Base-by-base conservation (phyloP, 2,888 invertebrate species). In the Eurytoma californica region DNA sequence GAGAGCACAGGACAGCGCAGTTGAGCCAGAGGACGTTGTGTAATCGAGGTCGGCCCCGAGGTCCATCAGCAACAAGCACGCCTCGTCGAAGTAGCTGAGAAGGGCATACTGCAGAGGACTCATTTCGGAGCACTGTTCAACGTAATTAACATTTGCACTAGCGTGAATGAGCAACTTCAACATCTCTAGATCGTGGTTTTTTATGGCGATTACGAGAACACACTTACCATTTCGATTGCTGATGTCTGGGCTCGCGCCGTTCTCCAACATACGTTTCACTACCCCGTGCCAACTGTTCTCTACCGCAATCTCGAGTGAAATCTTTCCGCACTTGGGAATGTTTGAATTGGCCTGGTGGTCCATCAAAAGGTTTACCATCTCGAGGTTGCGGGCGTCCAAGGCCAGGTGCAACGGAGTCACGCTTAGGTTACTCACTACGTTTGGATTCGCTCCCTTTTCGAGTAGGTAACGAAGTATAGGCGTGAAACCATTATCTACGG, bases 181-280 rank as follows among this genome's bases (percentile, higher is more conserved):
- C 16, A 94, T 89, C 39, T 92, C 91, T 1, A 91, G 82, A 63
- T 91, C 87, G 0, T 91, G 87, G 0, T 92, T 92, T 85, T 92
- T 92, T 7, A 93, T 92, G 0, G 92, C 93, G 87, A 94, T 94
- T 84, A 94, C 94, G 85, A 92, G 83, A 30, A 84, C 81, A 73
- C 81, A 13, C 20, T 13, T 13, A 2, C 47, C 61, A 7, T 47
- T 51, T 12, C 7, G n/a, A 18, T 18, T 12, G 20, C 13, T 3
- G 24, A 16, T 4, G 14, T 72, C 51, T 1, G 39, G 30, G 1
- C 65, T 51, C 16, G 49, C 57, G 16, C 72, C 72, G 13, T 3
- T n/a, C 12, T 65, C 30, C 4, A 77, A 66, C 3, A 72, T 49
- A 0, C 5, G 28, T 5, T 20, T 16, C 20, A 16, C 53, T 5